Percentiles rank a stretch among this genome's conserved stretches.
These are phyloP conservation scores for Cosmia pyralina DNA, from an alignment of 2,888 invertebrate species.

Conservation along the genomic window DNA sequence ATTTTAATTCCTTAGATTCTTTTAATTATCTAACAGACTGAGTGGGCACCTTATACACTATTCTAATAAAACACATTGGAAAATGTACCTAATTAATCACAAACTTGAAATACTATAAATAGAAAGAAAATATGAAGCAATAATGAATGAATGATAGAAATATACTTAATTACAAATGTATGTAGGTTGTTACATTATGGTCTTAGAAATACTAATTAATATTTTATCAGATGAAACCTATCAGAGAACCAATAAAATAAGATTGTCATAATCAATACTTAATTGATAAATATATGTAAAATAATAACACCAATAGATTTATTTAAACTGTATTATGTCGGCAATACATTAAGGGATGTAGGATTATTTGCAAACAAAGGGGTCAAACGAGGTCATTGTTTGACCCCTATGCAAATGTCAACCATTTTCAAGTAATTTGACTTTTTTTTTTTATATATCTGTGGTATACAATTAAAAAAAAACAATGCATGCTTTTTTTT, in stretches of 20 bases:
- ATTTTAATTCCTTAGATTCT: constrained; percentile 21
- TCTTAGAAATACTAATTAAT: constrained; percentile 8
- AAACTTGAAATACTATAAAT: neutral
- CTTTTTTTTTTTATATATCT: too few species aligned
- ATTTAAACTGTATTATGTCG: too few species aligned
- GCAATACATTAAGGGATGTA: too few species aligned
- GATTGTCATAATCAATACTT: neutral
- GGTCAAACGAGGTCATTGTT: too few species aligned
- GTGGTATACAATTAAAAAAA: too few species aligned
- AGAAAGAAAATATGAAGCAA: neutral
- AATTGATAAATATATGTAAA: neutral
- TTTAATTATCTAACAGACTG: constrained; percentile 45
- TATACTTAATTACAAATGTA: neutral
- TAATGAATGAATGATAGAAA: constrained; percentile 3
- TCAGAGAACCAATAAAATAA: constrained; percentile 4
- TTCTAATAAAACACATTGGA: constrained; percentile 23
- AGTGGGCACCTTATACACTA: constrained; percentile 34
- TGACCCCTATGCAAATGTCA: too few species aligned
- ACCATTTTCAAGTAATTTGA: too few species aligned
- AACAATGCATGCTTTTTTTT: too few species aligned
- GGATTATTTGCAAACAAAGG: too few species aligned
- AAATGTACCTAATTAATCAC: constrained; percentile 2
- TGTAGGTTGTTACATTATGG: neutral
- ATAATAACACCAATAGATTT: constrained; percentile 13
- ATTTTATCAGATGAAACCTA: constrained; percentile 12